Conservation (phyloP, 2,113 vertebrate genomes). For the Gallinago paraguaiae region DNA sequence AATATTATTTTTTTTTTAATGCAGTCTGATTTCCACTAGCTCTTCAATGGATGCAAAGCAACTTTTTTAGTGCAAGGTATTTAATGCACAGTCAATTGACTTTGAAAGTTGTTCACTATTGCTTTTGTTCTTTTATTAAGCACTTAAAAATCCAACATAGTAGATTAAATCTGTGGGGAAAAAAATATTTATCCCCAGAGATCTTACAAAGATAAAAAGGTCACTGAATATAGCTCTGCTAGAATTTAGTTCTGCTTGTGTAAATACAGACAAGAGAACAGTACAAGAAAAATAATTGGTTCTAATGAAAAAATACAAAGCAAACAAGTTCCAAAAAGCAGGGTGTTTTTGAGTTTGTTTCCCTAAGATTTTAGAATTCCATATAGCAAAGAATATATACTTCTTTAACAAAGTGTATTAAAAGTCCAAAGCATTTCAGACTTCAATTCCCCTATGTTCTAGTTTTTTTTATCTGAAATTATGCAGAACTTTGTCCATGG, state of each 20-base stretch:
- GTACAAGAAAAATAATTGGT: constrained; percentile 33
- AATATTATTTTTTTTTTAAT: neutral
- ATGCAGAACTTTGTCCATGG: neutral
- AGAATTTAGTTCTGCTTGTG: neutral
- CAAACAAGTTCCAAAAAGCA: neutral
- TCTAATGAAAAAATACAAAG: constrained; percentile 15
- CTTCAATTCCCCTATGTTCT: neutral
- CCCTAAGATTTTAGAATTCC: neutral
- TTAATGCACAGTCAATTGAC: neutral
- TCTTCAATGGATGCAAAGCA: neutral
- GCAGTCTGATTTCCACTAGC: neutral
- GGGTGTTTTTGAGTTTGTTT: neutral
- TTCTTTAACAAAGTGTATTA: neutral
- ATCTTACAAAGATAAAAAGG: neutral
- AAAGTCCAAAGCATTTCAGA: neutral
- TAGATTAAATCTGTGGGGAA: neutral
- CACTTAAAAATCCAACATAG: neutral
- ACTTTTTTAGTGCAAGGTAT: neutral
- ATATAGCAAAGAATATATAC: neutral
- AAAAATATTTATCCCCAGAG: neutral
- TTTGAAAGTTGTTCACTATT: neutral
- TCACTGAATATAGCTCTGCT: neutral
- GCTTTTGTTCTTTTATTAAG: neutral
- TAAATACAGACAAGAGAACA: neutral
- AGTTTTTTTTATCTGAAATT: neutral